Percentiles rank a stretch among this genome's conserved stretches.
phyloP scores from a whole-genome alignment of 2,888 invertebrate genomes.

The Eueremaeus valkanovi region DNA sequence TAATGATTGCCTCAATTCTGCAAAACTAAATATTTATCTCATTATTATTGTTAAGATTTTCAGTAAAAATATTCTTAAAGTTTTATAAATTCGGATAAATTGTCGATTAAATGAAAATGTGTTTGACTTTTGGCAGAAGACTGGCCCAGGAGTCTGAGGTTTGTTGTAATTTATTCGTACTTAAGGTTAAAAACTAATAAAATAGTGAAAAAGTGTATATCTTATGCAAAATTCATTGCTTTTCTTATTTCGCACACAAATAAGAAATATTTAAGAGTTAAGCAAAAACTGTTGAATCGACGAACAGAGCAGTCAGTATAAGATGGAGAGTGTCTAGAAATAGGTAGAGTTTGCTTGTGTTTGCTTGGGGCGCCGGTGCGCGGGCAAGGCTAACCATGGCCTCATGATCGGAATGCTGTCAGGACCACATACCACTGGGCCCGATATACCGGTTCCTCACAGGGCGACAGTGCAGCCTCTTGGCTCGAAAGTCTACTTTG shows the following conservation, averaged over 20 bases:
- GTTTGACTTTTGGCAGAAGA: too few relatives aligned
- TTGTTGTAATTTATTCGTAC: background rate
- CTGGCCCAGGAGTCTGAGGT: background rate
- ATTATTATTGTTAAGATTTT: too few relatives aligned
- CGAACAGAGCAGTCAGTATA: background rate
- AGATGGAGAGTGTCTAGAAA: background rate
- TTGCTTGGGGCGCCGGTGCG: conserved; percentile 31
- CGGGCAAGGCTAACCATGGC: conserved; percentile 25
- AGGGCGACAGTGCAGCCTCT: conserved; percentile 5
- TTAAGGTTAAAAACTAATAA: background rate
- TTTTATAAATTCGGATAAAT: too few relatives aligned
- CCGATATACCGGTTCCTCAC: conserved; percentile 32
- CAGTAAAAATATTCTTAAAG: too few relatives aligned
- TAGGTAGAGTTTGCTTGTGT: background rate
- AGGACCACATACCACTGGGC: conserved; percentile 34
- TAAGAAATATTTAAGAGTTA: background rate
- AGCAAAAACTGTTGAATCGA: background rate
- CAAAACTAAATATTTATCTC: too few relatives aligned
- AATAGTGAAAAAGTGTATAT: background rate
- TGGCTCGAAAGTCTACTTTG: conserved; percentile 30
- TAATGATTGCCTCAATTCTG: too few relatives aligned
- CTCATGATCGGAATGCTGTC: conserved; percentile 33
- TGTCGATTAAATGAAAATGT: too few relatives aligned
- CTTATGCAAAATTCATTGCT: background rate
- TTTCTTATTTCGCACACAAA: conserved; percentile 11